These are phyloP conservation scores for Spea hammondii DNA, from an alignment of 2,797 vertebrate genomes.

Conservation along the genomic window DNA sequence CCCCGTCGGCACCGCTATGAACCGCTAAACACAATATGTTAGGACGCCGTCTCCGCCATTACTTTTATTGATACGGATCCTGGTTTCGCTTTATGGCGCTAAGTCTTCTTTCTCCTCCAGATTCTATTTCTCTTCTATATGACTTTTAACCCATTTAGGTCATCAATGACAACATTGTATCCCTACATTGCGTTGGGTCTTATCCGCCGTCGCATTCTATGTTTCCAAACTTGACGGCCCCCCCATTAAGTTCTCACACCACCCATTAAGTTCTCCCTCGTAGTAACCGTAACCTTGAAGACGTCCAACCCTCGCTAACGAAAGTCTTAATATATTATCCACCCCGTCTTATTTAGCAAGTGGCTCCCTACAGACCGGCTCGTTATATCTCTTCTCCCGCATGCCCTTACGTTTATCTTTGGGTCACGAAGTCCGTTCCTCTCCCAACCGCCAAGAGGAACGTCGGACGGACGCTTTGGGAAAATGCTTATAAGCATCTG, in stretches of 20 bases:
- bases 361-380: background rate
- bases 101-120: too few species aligned
- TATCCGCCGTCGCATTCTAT: too few species aligned
- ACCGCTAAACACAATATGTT: background rate
- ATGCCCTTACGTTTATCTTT: constrained; percentile 6
- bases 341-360: background rate
- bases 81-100: too few species aligned
- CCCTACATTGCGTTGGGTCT: too few species aligned
- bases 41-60: too few species aligned
- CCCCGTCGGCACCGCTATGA: background rate
- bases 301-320: background rate
- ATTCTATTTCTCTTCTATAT: too few species aligned
- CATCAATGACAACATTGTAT: too few species aligned
- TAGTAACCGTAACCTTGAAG: background rate
- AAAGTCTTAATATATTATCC: background rate
- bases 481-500: constrained; percentile 34
- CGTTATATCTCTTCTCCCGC: constrained; percentile 20
- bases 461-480: constrained; percentile 20
- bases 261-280: too few species aligned
- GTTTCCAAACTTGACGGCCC: too few species aligned
- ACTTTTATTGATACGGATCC: too few species aligned
- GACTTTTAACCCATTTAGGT: too few species aligned
- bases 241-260: too few species aligned
- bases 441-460: background rate
- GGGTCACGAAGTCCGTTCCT: constrained; percentile 8